Base-by-base conservation (phyloP, 2,888 invertebrate genomes). In the Calliopum simillimum region DNA sequence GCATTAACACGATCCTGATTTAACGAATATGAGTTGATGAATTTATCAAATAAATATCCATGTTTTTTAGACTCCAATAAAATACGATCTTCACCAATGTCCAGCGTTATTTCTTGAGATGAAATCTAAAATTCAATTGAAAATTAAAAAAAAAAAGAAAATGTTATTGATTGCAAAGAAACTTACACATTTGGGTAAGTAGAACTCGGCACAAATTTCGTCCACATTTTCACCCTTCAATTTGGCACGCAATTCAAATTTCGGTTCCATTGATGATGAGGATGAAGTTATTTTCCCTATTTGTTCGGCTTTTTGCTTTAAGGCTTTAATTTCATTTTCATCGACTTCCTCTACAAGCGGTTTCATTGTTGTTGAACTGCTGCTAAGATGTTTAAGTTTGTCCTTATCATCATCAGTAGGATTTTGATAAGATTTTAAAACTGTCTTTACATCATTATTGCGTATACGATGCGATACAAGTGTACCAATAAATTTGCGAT, bases 51-150 rank as follows among this genome's bases (percentile, higher is more conserved):
- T 11, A 89, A 80, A 76, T 91, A 90, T 73, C 88, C 89, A 73
- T 87, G 83, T 51, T 89, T 89, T 71, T 88, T 88, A 0, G 89
- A 90, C 77, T 92, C 91, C 51, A 94, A 82, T 13, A 93, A 86
- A 69, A 94, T 87, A 71, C 94, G 89, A 84, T 94, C 94, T 81
- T 92, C 92, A n/a, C 93, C 92, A 33, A 94, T 86, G 83, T 93
- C 91, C 68, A 94, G 80, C 56, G 87, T 88, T 49, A 93, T 80
- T 81, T 93, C 92, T 76, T 89, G 89, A 0, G 89, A 81, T 67
- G 90, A 88, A 71, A 89, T 85, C 91, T 92, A 79, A 74, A 73
- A 71, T n/a, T n/a, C n/a, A n/a, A n/a, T n/a, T 25, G 68, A 5
- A 33, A 6, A 6, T 51, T 56, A 65, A 53, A 46, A 44, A 11